Evolutionary conservation across 2,888 invertebrate species (phyloP).

Genomic region (Drosophila meridiana): DNA sequence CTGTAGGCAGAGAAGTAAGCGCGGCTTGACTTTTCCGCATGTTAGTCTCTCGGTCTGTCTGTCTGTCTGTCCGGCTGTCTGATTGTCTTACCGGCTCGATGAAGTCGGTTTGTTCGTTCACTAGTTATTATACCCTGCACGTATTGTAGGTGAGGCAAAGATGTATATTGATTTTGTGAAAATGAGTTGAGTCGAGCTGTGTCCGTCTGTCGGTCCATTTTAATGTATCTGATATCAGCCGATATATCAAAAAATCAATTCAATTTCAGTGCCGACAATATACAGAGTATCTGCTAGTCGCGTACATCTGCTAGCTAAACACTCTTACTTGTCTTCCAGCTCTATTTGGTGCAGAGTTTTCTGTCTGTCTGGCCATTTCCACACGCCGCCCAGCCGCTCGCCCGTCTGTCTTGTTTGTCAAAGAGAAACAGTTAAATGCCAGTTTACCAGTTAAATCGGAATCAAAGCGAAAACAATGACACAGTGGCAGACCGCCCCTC

Average conservation of each 20-base stretch:
- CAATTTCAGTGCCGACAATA: neutral
- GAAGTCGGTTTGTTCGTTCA: slow-evolving; percentile 10
- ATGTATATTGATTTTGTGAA: neutral
- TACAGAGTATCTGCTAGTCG: neutral
- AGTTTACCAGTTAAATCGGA: slow-evolving; percentile 82
- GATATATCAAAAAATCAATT: neutral
- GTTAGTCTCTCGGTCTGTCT: slow-evolving; percentile 53
- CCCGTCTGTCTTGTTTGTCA: slow-evolving; percentile 80
- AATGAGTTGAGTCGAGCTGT: neutral
- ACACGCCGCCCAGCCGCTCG: slow-evolving; percentile 29
- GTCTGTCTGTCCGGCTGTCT: slow-evolving; percentile 9
- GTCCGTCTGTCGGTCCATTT: neutral
- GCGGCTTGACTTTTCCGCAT: slow-evolving; percentile 62
- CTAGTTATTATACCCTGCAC: neutral
- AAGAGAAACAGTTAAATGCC: slow-evolving; percentile 82
- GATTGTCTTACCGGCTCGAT: slow-evolving; percentile 10
- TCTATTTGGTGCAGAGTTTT: slow-evolving; percentile 55
- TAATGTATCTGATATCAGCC: neutral
- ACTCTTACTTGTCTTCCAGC: slow-evolving; percentile 29
- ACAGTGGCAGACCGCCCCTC: slow-evolving; percentile 63
- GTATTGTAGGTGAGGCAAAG: neutral
- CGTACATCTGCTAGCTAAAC: neutral
- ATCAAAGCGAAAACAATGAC: slow-evolving; percentile 84
- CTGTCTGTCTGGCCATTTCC: slow-evolving; percentile 47
- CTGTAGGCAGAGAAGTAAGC: slow-evolving; percentile 13